Percentiles rank a stretch among this genome's conserved stretches.
Evolutionary conservation across 1,140 invertebrate genomes (phyloP).

Genomic region (Colletes latitarsis): DNA sequence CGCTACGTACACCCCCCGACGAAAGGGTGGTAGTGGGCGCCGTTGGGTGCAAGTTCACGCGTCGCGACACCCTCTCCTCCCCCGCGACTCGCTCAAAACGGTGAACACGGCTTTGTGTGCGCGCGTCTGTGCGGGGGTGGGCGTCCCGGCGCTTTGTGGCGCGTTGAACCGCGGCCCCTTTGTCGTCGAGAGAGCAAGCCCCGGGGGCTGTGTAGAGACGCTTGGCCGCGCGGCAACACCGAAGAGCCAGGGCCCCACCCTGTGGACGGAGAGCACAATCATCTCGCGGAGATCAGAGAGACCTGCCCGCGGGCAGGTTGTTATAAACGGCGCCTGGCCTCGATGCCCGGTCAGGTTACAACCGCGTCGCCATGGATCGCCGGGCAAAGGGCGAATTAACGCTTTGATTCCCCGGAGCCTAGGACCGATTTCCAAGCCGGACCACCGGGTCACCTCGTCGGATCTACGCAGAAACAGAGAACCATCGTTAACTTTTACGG

Average conservation of each 20-base stretch:
- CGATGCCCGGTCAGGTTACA: constrained; percentile 44
- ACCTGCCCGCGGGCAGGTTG: constrained; percentile 71
- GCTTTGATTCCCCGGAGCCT: constrained; percentile 10
- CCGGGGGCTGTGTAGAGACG: constrained; percentile 69
- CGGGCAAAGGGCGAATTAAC: constrained; percentile 51
- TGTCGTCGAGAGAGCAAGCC: constrained; percentile 69
- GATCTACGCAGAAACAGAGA: too few species aligned
- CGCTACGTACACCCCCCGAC: constrained; percentile 42
- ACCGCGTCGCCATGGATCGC: constrained; percentile 30
- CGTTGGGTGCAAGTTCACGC: constrained; percentile 72
- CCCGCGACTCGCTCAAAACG: constrained; percentile 55
- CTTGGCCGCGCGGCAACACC: constrained; percentile 64
- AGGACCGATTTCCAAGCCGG: neutral
- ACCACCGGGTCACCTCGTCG: too few species aligned
- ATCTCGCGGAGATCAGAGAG: constrained; percentile 74
- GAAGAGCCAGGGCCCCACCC: constrained; percentile 55
- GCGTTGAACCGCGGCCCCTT: constrained; percentile 80
- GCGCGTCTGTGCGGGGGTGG: constrained; percentile 56
- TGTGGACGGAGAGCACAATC: constrained; percentile 71
- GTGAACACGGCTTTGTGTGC: constrained; percentile 25
- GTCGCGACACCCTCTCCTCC: constrained; percentile 58
- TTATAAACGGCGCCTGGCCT: constrained; percentile 73
- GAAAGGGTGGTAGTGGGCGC: constrained; percentile 54
- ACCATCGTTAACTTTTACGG: too few species aligned
- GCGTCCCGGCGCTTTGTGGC: constrained; percentile 79